Conservation (phyloP, 1,140 invertebrate genomes). For the Rhyzopertha dominica region DNA sequence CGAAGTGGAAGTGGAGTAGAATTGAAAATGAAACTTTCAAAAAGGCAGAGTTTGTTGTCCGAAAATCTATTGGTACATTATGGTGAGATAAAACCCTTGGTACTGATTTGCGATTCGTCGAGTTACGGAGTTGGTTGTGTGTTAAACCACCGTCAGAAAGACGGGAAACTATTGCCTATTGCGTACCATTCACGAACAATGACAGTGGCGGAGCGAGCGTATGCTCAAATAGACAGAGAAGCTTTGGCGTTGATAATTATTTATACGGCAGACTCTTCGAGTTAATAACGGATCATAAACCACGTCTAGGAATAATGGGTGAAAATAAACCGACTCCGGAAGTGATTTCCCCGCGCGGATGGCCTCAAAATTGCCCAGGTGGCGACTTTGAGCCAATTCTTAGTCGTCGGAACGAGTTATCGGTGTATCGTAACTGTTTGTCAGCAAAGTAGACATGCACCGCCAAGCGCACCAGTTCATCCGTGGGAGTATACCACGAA, state of each 20-base stretch:
- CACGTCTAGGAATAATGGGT: slow-evolving; percentile 20
- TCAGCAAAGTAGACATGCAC: slow-evolving; percentile 9
- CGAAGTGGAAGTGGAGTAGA: slow-evolving; percentile 35
- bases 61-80: slow-evolving; percentile 38
- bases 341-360: slow-evolving; percentile 18
- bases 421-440: not conserved
- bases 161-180: slow-evolving; percentile 12
- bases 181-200: slow-evolving; percentile 17
- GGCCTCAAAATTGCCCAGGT: not conserved
- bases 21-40: slow-evolving; percentile 32
- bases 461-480: slow-evolving; percentile 21
- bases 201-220: slow-evolving; percentile 18
- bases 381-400: slow-evolving; percentile 6
- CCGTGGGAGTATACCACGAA: slow-evolving; percentile 38
- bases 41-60: slow-evolving; percentile 31
- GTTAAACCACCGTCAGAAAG: slow-evolving; percentile 14
- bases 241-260: too few relatives aligned
- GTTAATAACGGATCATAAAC: slow-evolving; percentile 30
- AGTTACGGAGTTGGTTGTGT: slow-evolving; percentile 19
- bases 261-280: slow-evolving; percentile 15
- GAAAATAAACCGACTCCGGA: slow-evolving; percentile 9
- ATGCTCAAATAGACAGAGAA: slow-evolving; percentile 33
- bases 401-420: slow-evolving; percentile 3
- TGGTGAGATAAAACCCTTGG: slow-evolving; percentile 21
- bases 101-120: slow-evolving; percentile 40